Evolutionary conservation across 2,113 vertebrate genomes (phyloP), one percentile per base, ranked within the genome.

Genomic region (Prochilodus magdalenae): DNA sequence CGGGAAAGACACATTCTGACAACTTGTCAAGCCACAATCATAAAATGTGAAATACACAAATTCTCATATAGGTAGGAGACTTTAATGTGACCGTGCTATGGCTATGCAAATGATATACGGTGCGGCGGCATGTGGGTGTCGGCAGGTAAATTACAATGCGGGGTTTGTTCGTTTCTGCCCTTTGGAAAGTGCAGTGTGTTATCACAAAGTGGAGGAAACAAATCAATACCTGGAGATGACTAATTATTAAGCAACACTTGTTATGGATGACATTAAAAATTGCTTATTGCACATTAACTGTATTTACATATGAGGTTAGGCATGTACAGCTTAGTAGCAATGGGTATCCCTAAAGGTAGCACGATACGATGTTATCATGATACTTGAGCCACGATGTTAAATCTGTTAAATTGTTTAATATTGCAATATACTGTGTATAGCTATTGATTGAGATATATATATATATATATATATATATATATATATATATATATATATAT

Each of bases 161-260:
- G 84, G 84, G 75, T 92, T 90, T 89, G 83, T 85, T 63, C 10
- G 11, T 29, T 79, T 62, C 36, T 53, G 49, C 73, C 78, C 73
- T 84, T 84, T 66, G 83, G 78, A 84, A 84, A 84, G 79, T 72
- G 69, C 67, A 33, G 36, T 40, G 62, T 2, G n/a, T 60, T 44
- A 18, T 47, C 36, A 59, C 33, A 49, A 76, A 81, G 75, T 80
- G 30, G 67, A 78, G 83, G 66, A 76, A 82, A 75, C 73, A 76
- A 82, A 76, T 70, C 67, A 24, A 77, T 79, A 49, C 53, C 40
- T 71, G 4, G 88, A 88, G 91, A 92, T 92, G 88, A 83, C 89
- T 91, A 89, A 93, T 91, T 91, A 89, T 88, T 87, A 87, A 88
- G 86, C 29, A 29, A 33, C 47, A 26, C 26, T n/a, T 36, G 16